Base-by-base conservation (phyloP, 2,113 vertebrate species). In the Amazona guildingii region DNA sequence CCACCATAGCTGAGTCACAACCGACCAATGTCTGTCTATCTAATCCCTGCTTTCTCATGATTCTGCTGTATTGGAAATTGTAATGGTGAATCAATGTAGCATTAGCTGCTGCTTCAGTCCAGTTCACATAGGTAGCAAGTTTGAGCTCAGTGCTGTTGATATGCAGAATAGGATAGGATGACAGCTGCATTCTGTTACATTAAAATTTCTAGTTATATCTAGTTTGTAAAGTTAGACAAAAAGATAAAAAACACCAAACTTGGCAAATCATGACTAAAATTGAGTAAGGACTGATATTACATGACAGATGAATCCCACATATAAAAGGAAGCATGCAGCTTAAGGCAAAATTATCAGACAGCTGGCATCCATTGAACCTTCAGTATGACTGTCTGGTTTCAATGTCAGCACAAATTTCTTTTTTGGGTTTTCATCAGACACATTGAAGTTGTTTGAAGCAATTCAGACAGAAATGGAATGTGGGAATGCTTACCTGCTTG, bases 351-450 rank as follows among this genome's bases (percentile, higher is more conserved):
- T 61, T 89, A n/a, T 83, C 87, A 91, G 95, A 91, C 92, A 95
- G 74, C 59, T 92, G 91, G 79, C 68, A 74, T 86, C 83, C 83
- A 72, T 1, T 93, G 70, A 96, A 92, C 44, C 86, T 96, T 92
- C 87, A 95, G 72, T 39, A 74, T 61, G 33, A 95, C 77, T 89
- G 90, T 57, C 95, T 96, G 67, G 90, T 93, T 90, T 93, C 95
- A 88, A 57, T 87, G 87, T 95, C 90, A 95, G 84, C 49, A 88
- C 48, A 49, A 83, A 89, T 87, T 74, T 96, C 31, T 80, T 84
- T 78, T 69, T 78, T 39, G 66, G 62, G 31, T 78, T 85, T 70
- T 93, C 41, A 76, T 46, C 73, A 21, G 16, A 80, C 55, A 72
- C 64, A 67, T 3, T 24, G 27, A 89, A 94, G 68, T 63, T 51